Conservation (phyloP, 2,888 invertebrate species). For the Fragum whitleyi region DNA sequence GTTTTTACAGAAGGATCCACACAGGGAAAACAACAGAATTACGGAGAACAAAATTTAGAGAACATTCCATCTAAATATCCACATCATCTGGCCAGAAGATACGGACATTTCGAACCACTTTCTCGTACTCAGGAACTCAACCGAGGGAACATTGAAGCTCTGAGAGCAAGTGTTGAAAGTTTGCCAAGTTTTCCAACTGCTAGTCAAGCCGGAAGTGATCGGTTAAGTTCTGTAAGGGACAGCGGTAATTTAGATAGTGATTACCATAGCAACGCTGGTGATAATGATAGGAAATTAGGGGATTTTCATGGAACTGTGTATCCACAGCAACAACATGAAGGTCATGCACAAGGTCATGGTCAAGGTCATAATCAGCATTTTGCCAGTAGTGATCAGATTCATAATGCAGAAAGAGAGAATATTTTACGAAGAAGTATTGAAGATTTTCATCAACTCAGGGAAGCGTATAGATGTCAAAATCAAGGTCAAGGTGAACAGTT, state of each 20-base stretch:
- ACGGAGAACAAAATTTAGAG: neutral
- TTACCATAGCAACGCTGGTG: slow-evolving; percentile 58
- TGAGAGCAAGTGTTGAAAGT: slow-evolving; percentile 55
- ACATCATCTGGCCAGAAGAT: slow-evolving; percentile 29
- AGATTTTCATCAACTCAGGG: slow-evolving; percentile 51
- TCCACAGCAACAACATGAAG: slow-evolving; percentile 31
- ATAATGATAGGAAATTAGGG: slow-evolving; percentile 21
- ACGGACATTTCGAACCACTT: slow-evolving; percentile 42
- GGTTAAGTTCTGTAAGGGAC: slow-evolving; percentile 39
- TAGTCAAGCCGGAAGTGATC: slow-evolving; percentile 30
- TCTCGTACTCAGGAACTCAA: slow-evolving; percentile 60
- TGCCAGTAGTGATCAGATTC: slow-evolving; percentile 29
- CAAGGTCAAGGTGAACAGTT: slow-evolving; percentile 31
- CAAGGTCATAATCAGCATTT: slow-evolving; percentile 32
- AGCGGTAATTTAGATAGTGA: slow-evolving; percentile 61
- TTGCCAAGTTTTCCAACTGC: slow-evolving; percentile 44
- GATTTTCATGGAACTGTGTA: slow-evolving; percentile 57
- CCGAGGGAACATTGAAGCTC: slow-evolving; percentile 41
- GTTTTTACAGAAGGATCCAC: neutral
- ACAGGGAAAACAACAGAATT: neutral
- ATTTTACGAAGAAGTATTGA: slow-evolving; percentile 52
- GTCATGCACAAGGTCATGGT: slow-evolving; percentile 27
- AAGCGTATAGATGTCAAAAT: slow-evolving; percentile 37
- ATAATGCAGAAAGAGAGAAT: slow-evolving; percentile 40
- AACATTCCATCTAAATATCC: slow-evolving; percentile 10